Evolutionary conservation across 2,797 vertebrate species (phyloP), one percentile per base, ranked within the genome.

Genomic region (Esox masquinongy): DNA sequence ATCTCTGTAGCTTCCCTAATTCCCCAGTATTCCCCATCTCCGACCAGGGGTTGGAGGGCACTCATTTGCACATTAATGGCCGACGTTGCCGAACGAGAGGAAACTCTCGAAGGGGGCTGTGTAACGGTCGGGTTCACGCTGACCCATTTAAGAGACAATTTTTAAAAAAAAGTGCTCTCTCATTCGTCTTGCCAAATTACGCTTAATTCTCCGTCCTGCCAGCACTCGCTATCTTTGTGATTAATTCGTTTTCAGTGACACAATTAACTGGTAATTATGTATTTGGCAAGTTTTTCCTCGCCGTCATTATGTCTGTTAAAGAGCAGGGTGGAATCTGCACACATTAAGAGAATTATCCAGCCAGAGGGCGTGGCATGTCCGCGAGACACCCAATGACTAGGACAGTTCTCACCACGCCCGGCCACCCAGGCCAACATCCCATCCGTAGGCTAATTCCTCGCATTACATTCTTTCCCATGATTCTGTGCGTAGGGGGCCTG

Each of bases 41-140:
- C 91, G 91, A 94, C 95, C 92, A 88, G 87, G 91, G 94, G 95
- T 96, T 96, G 94, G 93, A 96, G 95, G 95, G 94, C 94, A 93
- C 93, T 95, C 95, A 97, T 98, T 97, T 97, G 95, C 96, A 97
- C 96, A 97, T 97, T 96, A 98, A 97, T 97, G 95, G 95, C 95
- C 93, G 93, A 95, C 95, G 12, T 47, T 5, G 43, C 1, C 43
- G 3, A 47, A 47, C 43, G 94, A 95, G 93, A 92, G 82, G 68
- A 80, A 74, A 80, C 95, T 96, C 94, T 94, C 93, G 92, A 94
- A 94, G 93, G 92, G 93, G 77, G 89, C 93, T 92, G 93, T 94
- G 92, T 95, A 95, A 95, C 91, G 74, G 94, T 94, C 92, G 91
- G 90, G 92, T 95, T 95, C 93, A 91, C 93, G 88, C 94, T 96